Conservation (phyloP, 2,113 vertebrate genomes). For the Mungos mungo region DNA sequence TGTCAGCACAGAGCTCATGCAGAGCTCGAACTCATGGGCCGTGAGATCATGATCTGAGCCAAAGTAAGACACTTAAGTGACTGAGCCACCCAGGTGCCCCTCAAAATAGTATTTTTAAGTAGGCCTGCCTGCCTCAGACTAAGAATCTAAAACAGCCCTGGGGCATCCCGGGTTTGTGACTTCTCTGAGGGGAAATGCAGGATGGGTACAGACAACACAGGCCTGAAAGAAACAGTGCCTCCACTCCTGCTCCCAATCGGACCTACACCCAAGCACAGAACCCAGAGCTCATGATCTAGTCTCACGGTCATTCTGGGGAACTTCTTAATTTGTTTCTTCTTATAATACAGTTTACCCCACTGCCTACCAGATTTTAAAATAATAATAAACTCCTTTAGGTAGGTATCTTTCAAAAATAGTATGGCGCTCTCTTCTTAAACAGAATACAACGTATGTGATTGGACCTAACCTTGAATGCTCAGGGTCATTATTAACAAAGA, state of each 20-base stretch:
- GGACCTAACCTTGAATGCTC: background rate
- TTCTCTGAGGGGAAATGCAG: background rate
- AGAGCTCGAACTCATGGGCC: no score
- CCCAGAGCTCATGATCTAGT: background rate
- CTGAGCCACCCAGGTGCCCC: no score
- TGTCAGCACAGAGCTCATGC: no score
- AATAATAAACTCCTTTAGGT: background rate
- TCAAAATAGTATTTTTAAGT: background rate
- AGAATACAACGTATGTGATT: background rate
- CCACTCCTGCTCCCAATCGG: no score
- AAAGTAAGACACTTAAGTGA: no score
- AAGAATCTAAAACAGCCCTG: background rate
- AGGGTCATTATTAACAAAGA: background rate
- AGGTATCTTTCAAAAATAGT: background rate
- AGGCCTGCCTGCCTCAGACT: background rate
- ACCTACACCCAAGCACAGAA: background rate
- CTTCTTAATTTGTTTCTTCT: background rate
- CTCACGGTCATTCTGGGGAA: background rate
- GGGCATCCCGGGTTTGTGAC: background rate
- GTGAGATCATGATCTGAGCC: no score
- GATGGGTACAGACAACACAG: accelerated
- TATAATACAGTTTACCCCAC: background rate
- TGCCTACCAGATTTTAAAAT: background rate
- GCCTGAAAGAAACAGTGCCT: background rate
- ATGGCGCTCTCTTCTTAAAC: background rate